Evolutionary conservation across 2,888 invertebrate species (phyloP).

Genomic region (Trichopoda pennipes): DNA sequence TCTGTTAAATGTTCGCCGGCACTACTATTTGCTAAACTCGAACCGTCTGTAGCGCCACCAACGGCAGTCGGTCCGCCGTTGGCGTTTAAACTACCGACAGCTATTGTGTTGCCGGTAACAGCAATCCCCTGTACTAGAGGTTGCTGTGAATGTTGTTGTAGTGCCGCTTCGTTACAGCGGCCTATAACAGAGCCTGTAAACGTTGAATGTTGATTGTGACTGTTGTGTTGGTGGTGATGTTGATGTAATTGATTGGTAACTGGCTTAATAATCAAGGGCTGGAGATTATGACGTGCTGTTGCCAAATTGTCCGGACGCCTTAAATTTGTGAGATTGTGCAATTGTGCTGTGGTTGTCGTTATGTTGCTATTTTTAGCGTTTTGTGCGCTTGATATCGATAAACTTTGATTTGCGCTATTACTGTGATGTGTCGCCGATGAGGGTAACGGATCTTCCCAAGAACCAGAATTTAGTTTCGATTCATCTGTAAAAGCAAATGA

Average conservation of each 20-base stretch:
- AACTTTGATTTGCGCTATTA: slow-evolving; percentile 46
- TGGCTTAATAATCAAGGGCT: slow-evolving; percentile 72
- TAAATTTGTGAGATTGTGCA: slow-evolving; percentile 76
- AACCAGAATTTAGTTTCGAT: slow-evolving; percentile 87
- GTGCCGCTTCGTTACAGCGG: slow-evolving; percentile 64
- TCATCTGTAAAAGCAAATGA: slow-evolving; percentile 84
- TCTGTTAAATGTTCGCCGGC: slow-evolving; percentile 76
- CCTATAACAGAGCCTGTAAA: slow-evolving; percentile 68
- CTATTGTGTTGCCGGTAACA: slow-evolving; percentile 75
- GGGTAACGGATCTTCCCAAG: slow-evolving; percentile 87
- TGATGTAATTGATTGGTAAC: slow-evolving; percentile 71
- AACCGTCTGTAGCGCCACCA: slow-evolving; percentile 68
- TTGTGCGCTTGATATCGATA: slow-evolving; percentile 50
- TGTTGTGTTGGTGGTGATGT: slow-evolving; percentile 65
- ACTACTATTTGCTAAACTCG: slow-evolving; percentile 69
- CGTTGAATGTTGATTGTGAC: slow-evolving; percentile 55
- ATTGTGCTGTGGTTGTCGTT: slow-evolving; percentile 78
- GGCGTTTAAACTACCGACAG: slow-evolving; percentile 79
- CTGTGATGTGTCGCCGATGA: slow-evolving; percentile 58
- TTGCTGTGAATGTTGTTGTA: slow-evolving; percentile 65
- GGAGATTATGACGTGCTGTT: slow-evolving; percentile 73
- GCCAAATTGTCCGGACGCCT: slow-evolving; percentile 73
- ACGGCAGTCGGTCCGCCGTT: slow-evolving; percentile 77
- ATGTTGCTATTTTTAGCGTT: slow-evolving; percentile 70
- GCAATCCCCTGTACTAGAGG: slow-evolving; percentile 64